Evolutionary conservation across 2,797 vertebrate genomes (phyloP), one percentile per base, ranked within the genome.

Genomic region (Chaetophractus vellerosus): DNA sequence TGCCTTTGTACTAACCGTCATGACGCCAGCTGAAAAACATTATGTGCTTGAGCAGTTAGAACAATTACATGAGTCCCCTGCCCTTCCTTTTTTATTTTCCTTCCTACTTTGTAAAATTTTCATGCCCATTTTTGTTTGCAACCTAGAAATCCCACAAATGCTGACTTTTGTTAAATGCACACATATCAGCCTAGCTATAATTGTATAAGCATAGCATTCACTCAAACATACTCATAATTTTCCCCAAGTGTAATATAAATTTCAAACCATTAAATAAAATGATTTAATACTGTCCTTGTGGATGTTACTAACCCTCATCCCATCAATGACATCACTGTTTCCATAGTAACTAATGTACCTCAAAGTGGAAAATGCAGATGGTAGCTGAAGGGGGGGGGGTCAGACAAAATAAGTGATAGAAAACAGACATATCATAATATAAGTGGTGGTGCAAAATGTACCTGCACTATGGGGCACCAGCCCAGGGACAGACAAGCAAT

Each of bases 271-370:
- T 94, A 97, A 88, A 82, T 93, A 90, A 64, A 93, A 95, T 83
- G 74, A 78, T 79, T 91, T 81, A 74, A 85, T 88, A 89, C 52
- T 57, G 86, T 91, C 94, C 96, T 91, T 86, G 57, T 55, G 72
- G 68, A 93, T 94, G 76, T 83, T 61, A 83, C 83, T 31, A 97
- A 96, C 86, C 91, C 80, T 92, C 84, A 79, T 75, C 93, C 93
- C 45, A 82, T 31, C 71, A 63, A 63, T 82, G 94, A 96, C 96
- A 93, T 96, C 95, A 93, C 63, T 61, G 96, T 97, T 97, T 93
- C 97, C 93, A 96, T 96, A 90, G 96, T 85, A 95, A 97, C 97
- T 96, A 97, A 97, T 94, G 95, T 38, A 87, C 90, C 96, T 96
- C 76, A 55, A 96, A 96, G 94, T 72, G 64, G 85, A 88, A 96